Evolutionary conservation across 2,888 invertebrate genomes (phyloP), one percentile per base, ranked within the genome.

Genomic region (Troides oblongomaculatus): DNA sequence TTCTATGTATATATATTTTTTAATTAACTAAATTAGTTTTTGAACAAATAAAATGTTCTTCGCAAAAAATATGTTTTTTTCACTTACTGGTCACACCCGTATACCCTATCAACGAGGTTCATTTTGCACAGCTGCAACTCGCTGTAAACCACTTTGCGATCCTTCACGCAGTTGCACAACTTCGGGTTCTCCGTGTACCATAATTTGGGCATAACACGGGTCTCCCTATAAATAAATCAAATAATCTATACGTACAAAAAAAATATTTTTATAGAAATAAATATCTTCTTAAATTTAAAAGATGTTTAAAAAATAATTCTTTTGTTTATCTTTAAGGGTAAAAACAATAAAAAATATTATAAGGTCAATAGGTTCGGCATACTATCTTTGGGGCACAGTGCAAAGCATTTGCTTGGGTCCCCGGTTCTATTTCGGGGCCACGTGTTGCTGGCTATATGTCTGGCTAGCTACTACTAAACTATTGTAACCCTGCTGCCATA

Each of bases 121-220:
- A 85, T 90, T 77, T 92, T 91, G 73, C 85, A 86, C 74, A 83
- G 84, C 75, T 90, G 89, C 62, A 92, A 70, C 75, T 92, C 92
- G 1, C 86, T 81, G 61, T 92, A 91, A 0, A 92, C 91, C 0
- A 89, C 76, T 0, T 80, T 74, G 8, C 92, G 81, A 65, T 91
- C 91, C 71, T 87, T 87, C 8, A 92, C 92, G 66, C 93, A 93
- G n/a, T 73, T 73, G 74, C 93, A 93, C 0, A 75, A n/a, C 63
- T 85, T 88, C 0, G 91, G 88, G 73, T 89, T 92, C 74, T 84
- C 86, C 0, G 87, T 81, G 74, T 78, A 93, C 88, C 91, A 90
- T 36, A 93, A 25, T 59, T 86, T 87, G 0, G 93, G 93, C 0
- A 58, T 5, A 0, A 76, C 69, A 0, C 74, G 81, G 0, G 92